Conservation (phyloP, 1,140 invertebrate species). For the Hydropsyche tenuis region DNA sequence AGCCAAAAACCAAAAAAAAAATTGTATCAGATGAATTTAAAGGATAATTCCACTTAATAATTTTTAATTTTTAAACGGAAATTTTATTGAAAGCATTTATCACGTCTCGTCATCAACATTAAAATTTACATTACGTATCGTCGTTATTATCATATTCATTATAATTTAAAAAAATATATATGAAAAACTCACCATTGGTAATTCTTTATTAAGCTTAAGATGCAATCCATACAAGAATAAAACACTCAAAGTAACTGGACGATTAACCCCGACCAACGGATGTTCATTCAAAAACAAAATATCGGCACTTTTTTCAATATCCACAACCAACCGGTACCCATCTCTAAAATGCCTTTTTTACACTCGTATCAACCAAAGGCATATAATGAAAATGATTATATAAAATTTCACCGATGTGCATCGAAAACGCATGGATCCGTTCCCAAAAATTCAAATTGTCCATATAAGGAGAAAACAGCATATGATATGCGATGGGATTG, state of each 20-base stretch:
- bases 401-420: not conserved
- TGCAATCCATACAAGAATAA: constrained; percentile 62
- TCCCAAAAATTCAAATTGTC: not conserved
- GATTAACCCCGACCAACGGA: constrained; percentile 57
- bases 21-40: too few species aligned
- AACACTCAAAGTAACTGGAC: constrained; percentile 59
- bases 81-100: too few species aligned
- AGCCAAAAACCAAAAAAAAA: too few species aligned
- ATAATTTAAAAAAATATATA: not conserved
- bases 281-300: constrained; percentile 63
- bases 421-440: not conserved
- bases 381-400: too few species aligned
- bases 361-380: too few species aligned
- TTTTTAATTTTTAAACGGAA: too few species aligned
- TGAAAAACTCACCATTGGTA: constrained; percentile 50
- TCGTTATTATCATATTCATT: too few species aligned
- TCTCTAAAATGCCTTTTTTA: constrained; percentile 52
- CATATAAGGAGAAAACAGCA: not conserved
- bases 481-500: not conserved
- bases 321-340: constrained; percentile 46
- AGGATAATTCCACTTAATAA: too few species aligned
- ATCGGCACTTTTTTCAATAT: constrained; percentile 57
- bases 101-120: too few species aligned
- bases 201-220: constrained; percentile 50
- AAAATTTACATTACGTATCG: too few species aligned